Base-by-base conservation (phyloP, 2,113 vertebrate species). In the Austrofundulus limnaeus region DNA sequence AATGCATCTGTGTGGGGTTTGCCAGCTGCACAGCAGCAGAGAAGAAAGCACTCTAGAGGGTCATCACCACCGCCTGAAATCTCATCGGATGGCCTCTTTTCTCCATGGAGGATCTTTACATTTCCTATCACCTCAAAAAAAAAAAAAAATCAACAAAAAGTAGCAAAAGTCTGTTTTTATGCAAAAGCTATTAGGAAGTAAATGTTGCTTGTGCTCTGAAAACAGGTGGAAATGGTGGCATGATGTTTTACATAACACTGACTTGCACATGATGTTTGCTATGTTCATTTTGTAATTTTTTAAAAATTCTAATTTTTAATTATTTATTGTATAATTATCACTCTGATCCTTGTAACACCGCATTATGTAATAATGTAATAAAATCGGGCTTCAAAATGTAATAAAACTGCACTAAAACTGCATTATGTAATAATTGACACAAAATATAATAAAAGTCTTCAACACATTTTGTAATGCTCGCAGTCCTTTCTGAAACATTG, bases 1-100 rank as follows among this genome's bases (percentile, higher is more conserved):
- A 54, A 54, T 52, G 50, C 25, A 13, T 52, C 50, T 52, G 25
- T 52, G 50, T 52, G 50, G 34, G 50, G 25, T 19, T n/a, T 55
- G 34, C 53, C 34, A 56, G 53, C 53, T 41, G 53, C 34, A 39
- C 13, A 56, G 20, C 38, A 41, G 53, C 37, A 24, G 28, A 53
- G 28, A 56, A 41, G 53, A 41, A 56, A 41, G 21, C 13, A 1
- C 53, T 56, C 38, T 38, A 56, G 9, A 56, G 19, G 37, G 53
- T 56, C 53, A 23, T 41, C 8, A 15, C 38, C 38, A 41, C 37
- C 15, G 37, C 20, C 53, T 13, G 23, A 21, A 24, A 56, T 19
- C 23, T 23, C 53, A 24, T 1, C 16, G 20, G 34, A 21, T 56
- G 34, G 34, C 38, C 14, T 41, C 37, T 41, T 39, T 12, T 21